Base-by-base conservation (phyloP, 2,888 invertebrate genomes). In the Lottia scabra region DNA sequence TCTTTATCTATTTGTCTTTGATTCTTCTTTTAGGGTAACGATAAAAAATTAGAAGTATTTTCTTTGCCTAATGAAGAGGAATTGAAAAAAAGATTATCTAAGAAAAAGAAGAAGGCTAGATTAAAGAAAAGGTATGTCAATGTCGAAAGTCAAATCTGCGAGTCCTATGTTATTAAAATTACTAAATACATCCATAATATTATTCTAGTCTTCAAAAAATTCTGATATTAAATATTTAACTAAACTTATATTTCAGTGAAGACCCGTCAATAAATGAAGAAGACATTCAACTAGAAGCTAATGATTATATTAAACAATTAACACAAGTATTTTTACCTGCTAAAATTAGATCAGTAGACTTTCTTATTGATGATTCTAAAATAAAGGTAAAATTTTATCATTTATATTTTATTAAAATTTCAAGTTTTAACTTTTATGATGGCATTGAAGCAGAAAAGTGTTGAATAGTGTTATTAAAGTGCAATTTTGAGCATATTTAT, bases 41-140 rank as follows among this genome's bases (percentile, higher is more conserved):
- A 96, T 84, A 92, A 93, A 70, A 90, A 92, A 30, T 90, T 98
- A 19, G 98, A 99, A 90, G 89, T 96, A 70, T 98, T 96, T 87
- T 91, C 93, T 63, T 93, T 99, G 81, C 93, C 94, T 83, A 90
- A 93, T 0, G 93, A 94, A 26, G 93, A 94, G 15, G 95, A 96
- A 84, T 93, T 95, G 0, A 92, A 92, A 76, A 90, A 91, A 38
- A 93, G 94, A 76, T 91, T 94, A 83, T 91, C 92, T 43, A 97
- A 97, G 89, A 92, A 96, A 56, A 87, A 94, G 65, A 95, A 94
- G 84, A 97, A 95, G 89, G 81, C 83, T 12, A 80, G 80, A 56
- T 62, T 63, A 91, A 81, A 93, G 92, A 81, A 93, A 93, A 88
- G 56, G 56, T 56, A 38, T 38, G 10, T 38, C 10, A 30, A n/a